A percentile compares a stretch with the other conserved stretches of the same genome.
Evolutionary conservation across 1,140 invertebrate genomes (phyloP).

Genomic region (Drosophila trapezifrons): DNA sequence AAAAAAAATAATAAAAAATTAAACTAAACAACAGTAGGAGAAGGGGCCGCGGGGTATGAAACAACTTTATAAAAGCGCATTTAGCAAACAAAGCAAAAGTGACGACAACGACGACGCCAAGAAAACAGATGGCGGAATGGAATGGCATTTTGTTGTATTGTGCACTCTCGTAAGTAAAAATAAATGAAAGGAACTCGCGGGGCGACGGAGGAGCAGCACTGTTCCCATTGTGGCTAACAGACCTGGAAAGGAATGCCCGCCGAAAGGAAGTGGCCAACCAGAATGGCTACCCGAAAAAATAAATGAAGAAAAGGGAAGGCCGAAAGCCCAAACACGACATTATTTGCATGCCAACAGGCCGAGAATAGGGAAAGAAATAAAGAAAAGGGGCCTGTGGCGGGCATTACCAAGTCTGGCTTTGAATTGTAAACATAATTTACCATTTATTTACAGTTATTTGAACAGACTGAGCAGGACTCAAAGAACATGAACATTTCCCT

Average conservation of each 20-base stretch:
- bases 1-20: conserved; percentile 18
- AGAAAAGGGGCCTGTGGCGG: not conserved
- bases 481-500: not conserved
- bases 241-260: conserved; percentile 64
- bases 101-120: conserved; percentile 43
- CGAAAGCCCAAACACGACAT: conserved; percentile 9
- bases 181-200: conserved; percentile 21
- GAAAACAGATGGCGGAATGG: conserved; percentile 76
- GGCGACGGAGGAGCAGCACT: conserved; percentile 14
- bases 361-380: not conserved
- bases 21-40: conserved; percentile 12
- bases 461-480: not conserved
- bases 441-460: conserved; percentile 9
- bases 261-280: conserved; percentile 61
- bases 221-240: conserved; percentile 60
- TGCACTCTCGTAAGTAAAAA: conserved; percentile 41
- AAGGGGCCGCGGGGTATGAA: conserved; percentile 29
- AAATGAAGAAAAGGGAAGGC: conserved; percentile 18
- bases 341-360: conserved; percentile 48
- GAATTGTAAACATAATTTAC: conserved; percentile 43
- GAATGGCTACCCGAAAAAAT: conserved; percentile 41
- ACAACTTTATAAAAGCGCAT: conserved; percentile 75
- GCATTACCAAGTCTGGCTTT: conserved; percentile 3
- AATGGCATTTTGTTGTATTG: conserved; percentile 69
- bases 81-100: conserved; percentile 77